phyloP scores from a whole-genome alignment of 2,113 vertebrate species.

The Talpa occidentalis region DNA sequence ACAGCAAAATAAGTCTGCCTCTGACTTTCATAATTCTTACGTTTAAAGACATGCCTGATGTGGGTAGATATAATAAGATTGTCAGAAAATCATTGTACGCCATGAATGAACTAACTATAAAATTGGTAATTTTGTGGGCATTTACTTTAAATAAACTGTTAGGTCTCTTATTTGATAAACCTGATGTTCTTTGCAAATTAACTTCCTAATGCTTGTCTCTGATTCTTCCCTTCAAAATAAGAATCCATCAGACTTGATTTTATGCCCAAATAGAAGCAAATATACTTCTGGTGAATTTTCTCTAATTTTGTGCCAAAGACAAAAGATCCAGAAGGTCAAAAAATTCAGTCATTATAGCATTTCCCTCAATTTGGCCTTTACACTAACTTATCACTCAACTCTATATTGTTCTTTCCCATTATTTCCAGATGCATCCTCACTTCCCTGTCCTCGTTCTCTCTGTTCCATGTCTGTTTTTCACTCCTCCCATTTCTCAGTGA shows the following conservation, averaged over 20 bases:
- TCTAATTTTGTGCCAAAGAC: background rate
- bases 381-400: background rate
- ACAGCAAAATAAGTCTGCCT: background rate
- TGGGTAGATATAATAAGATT: background rate
- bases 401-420: background rate
- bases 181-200: constrained; percentile 16
- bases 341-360: no score
- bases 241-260: background rate
- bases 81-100: background rate
- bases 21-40: background rate
- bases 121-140: background rate
- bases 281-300: background rate
- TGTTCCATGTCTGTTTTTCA: background rate
- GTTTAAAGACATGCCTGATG: background rate
- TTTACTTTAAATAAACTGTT: background rate
- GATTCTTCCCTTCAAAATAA: constrained; percentile 33
- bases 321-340: background rate
- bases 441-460: background rate
- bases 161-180: background rate
- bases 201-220: background rate
- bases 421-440: background rate
- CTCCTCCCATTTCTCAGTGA: background rate
- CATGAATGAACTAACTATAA: background rate
- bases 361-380: background rate
- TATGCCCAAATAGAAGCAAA: background rate